Evolutionary conservation across 2,113 vertebrate species (phyloP), one percentile per base, ranked within the genome.

Genomic region (Rissa tridactyla): DNA sequence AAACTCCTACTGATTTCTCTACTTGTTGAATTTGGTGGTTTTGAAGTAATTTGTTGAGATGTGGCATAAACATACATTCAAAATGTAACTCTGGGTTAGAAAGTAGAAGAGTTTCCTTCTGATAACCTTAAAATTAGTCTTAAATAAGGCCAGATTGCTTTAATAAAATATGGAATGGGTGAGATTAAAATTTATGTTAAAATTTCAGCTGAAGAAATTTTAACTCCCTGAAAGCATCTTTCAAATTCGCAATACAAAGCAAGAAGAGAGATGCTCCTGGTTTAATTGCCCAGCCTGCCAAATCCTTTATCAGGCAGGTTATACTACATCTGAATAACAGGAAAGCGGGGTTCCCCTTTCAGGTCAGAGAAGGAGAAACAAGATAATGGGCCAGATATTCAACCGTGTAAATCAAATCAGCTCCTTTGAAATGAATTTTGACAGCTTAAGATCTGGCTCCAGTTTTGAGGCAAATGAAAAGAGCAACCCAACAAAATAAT

Each of bases 141-240:
- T 83, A 70, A 36, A 6, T 36, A 86, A 94, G 61, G n/a, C 44
- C 20, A 77, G 68, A 75, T 12, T 44, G 40, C 64, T 88, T 75
- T 60, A 78, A 58, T 47, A 44, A 62, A 82, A 34, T 38, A 90
- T 0, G 1, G 38, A 88, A 76, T 29, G 32, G 34, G 60, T 15
- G 47, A 80, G 60, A 86, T 86, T 42, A 88, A 65, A 79, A 34
- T 25, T 23, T 29, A 25, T 18, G 80, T 86, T 96, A 96, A 86
- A 90, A 94, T 86, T 79, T 72, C 86, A 91, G 60, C 57, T 82
- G 65, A 91, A 82, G 94, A 96, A 90, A 81, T 84, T 88, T 94
- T 88, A 92, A 97, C 70, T 94, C 92, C 88, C 93, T 95, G 94
- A 93, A 89, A 93, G 62, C 10, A 44, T 36, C 25, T 34, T 21